Conservation (phyloP, 2,797 vertebrate genomes). For the Gambelia wislizenii region DNA sequence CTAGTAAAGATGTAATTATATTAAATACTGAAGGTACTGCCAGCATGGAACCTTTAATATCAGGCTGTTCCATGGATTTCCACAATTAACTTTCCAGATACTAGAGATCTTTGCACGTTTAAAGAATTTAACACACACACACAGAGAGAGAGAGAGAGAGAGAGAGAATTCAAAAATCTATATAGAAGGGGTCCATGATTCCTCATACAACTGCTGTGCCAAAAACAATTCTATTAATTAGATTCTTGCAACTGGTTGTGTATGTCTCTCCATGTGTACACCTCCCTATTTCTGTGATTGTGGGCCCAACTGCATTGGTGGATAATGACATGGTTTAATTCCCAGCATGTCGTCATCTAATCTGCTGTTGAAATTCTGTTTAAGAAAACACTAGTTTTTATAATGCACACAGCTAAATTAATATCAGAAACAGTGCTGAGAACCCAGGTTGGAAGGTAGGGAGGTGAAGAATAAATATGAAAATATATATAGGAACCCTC, state of each 20-base stretch:
- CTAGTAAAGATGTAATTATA: constrained; percentile 58
- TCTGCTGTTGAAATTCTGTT: constrained; percentile 46
- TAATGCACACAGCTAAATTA: constrained; percentile 36
- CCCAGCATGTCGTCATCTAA: constrained; percentile 36
- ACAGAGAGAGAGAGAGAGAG: not conserved
- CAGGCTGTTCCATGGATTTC: constrained; percentile 32
- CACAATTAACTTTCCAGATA: not conserved
- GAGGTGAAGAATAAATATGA: not conserved
- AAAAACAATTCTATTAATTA: constrained; percentile 23
- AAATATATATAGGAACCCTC: not conserved
- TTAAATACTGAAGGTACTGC: constrained; percentile 55
- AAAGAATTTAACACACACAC: constrained; percentile 16
- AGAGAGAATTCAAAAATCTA: not conserved
- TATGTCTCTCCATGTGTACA: not conserved
- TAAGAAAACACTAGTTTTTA: constrained; percentile 14
- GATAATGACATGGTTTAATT: constrained; percentile 32
- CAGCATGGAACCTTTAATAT: constrained; percentile 50
- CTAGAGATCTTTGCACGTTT: constrained; percentile 6
- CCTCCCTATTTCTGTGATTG: constrained; percentile 48
- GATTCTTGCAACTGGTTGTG: constrained; percentile 28
- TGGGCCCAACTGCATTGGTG: constrained; percentile 2
- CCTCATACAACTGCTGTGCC: constrained; percentile 9
- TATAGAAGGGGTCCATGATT: constrained; percentile 27
- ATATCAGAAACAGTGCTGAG: constrained; percentile 36
- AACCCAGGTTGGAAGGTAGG: not conserved